Base-by-base conservation (phyloP, 2,797 vertebrate genomes). In the Tokudaia tokunoshimensis region DNA sequence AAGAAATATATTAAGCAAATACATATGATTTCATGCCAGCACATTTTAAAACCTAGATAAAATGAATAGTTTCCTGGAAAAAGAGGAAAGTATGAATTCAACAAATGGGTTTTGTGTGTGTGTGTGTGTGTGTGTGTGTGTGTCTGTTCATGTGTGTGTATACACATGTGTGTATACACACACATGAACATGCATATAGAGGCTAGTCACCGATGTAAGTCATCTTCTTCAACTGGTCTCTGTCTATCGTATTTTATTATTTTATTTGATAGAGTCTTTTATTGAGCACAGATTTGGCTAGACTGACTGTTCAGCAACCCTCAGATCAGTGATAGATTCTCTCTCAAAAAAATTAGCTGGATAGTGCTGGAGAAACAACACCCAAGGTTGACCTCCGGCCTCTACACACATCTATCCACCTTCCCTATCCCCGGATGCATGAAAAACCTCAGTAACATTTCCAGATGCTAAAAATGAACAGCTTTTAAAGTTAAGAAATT, bases 381-480 rank as follows among this genome's bases (percentile, higher is more conserved):
- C 17, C 82, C 10, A 84, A 34, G 82, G 59, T 6, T 65, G 29
- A 34, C 37, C 57, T 63, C 61, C 31, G 29, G 5, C 15, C 59
- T 12, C 26, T 19, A 19, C 37, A 44, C 3, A 2, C 24, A 19
- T 44, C 24, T 31, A 31, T 13, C 1, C 2, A 7, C 41, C 0
- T 34, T 65, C 41, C 29, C 41, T 65, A 29, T 29, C 17, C 17
- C 6, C 6, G 7, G 34, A 50, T 47, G 29, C 19, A 22, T 50
- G 17, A 44, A 84, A 47, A 65, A 12, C 41, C 61, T 84, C 63
- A 65, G 82, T 4, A 44, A 11, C 61, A 65, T 65, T 34, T 84
- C 6, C 31, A 34, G 61, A 63, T 44, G 31, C 37, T 63, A 63
- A 63, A 63, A 83, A 63, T 31, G 59, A 83, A 63, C 26, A 44